Base-by-base conservation (phyloP, 2,888 invertebrate genomes). In the Microdon myrmicae region DNA sequence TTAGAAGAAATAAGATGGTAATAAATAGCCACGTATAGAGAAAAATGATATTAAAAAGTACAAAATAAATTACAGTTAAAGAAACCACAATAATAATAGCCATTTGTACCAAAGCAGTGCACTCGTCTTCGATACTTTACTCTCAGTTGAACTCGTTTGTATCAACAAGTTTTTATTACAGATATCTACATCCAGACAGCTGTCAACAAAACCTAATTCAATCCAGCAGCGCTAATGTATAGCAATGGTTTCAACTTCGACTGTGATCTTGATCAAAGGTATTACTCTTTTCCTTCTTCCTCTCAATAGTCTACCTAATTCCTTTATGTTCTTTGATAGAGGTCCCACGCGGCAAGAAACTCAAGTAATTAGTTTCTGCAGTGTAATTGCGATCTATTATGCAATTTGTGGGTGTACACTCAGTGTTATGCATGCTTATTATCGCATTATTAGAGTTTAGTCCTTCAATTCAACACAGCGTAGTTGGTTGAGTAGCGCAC, bases 401-500 rank as follows among this genome's bases (percentile, higher is more conserved):
- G 39, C 43, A 55, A 55, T 61, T 49, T 61, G 35, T 61, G 43
- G n/a, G n/a, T 20, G 43, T 44, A 49, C 44, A 39, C 49, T 55
- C 45, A 37, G 34, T 28, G 25, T 55, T 44, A 55, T 55, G 28
- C 20, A 25, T 49, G 44, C 55, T 55, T 49, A 55, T 55, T 55
- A 60, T 32, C 54, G 19, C 43, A 55, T 48, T 60, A 60, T 60
- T 60, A 48, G 59, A 48, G 32, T 22, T 14, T 29, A 38, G 14
- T 34, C 35, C 54, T 43, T 53, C 3, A 16, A 39, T 41, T 35
- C 13, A 35, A 29, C 20, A 51, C 8, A 26, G 19, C 29, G 28
- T 23, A 45, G 35, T 29, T 56, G 68, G 70, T 69, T 71, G 69
- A 56, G 67, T 37, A 68, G 72, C 58, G 68, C 68, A 72, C 68